phyloP scores from a whole-genome alignment of 2,113 vertebrate species.

The Calidris pugnax region DNA sequence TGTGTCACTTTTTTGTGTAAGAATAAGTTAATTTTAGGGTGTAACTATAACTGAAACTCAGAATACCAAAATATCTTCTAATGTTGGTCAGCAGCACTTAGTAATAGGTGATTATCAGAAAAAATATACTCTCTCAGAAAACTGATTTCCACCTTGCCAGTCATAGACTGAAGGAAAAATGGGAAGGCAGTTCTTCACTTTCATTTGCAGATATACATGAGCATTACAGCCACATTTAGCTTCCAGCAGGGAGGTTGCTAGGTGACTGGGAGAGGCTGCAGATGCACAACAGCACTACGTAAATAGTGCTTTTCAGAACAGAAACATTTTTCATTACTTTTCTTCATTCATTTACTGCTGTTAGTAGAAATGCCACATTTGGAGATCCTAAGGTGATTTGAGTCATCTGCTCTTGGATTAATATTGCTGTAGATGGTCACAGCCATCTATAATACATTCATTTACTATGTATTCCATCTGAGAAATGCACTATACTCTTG shows the following conservation, averaged over 20 bases:
- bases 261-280: not conserved
- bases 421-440: not conserved
- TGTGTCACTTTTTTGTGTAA: not conserved
- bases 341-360: not conserved
- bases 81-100: not conserved
- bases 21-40: not conserved
- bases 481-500: not conserved
- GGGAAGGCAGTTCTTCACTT: not conserved
- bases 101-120: not conserved
- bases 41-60: not conserved
- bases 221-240: not conserved
- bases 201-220: not conserved
- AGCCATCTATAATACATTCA: not conserved
- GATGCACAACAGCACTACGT: not conserved
- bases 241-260: not conserved
- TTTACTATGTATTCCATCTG: not conserved
- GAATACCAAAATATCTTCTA: not conserved
- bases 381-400: not conserved
- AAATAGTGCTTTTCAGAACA: not conserved
- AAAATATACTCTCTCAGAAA: not conserved
- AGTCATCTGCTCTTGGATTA: not conserved
- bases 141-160: not conserved
- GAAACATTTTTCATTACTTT: not conserved
- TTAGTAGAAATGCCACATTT: not conserved
- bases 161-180: not conserved